Percentiles rank a stretch among this genome's conserved stretches.
phyloP scores from a whole-genome alignment of 2,113 vertebrate genomes.

The Martes martes region DNA sequence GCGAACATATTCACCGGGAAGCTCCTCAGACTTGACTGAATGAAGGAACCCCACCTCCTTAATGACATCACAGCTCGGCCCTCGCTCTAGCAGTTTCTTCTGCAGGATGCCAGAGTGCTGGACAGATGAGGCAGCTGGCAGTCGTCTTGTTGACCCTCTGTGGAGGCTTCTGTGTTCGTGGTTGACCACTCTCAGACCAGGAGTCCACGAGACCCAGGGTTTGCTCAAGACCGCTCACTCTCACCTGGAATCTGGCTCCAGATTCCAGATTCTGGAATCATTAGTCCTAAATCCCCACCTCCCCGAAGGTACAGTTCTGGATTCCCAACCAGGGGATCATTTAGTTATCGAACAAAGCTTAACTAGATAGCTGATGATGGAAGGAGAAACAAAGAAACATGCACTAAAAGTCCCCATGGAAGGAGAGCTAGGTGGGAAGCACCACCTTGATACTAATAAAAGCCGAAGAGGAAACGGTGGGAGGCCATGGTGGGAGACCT shows the following conservation, averaged over 20 bases:
- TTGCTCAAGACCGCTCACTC: not conserved
- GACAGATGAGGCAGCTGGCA: not conserved
- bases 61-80: conserved; percentile 19
- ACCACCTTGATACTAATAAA: not conserved
- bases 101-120: not conserved
- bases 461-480: not conserved
- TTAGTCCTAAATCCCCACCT: not conserved
- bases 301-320: not conserved
- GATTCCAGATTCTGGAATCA: no score
- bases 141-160: not conserved
- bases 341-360: conserved; percentile 40
- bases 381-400: not conserved
- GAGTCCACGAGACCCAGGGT: not conserved
- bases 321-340: not conserved
- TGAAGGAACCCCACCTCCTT: conserved; percentile 16
- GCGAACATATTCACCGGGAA: not conserved
- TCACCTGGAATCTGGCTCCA: not conserved
- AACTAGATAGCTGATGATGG: not conserved
- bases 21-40: conserved; percentile 9
- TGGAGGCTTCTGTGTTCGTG: not conserved
- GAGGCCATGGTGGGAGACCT: not conserved
- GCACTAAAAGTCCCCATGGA: not conserved
- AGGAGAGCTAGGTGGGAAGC: not conserved
- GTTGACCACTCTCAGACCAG: not conserved
- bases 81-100: not conserved